Evolutionary conservation across 2,113 vertebrate species (phyloP), one percentile per base, ranked within the genome.

Genomic region (Myanophis thanlyinensis): DNA sequence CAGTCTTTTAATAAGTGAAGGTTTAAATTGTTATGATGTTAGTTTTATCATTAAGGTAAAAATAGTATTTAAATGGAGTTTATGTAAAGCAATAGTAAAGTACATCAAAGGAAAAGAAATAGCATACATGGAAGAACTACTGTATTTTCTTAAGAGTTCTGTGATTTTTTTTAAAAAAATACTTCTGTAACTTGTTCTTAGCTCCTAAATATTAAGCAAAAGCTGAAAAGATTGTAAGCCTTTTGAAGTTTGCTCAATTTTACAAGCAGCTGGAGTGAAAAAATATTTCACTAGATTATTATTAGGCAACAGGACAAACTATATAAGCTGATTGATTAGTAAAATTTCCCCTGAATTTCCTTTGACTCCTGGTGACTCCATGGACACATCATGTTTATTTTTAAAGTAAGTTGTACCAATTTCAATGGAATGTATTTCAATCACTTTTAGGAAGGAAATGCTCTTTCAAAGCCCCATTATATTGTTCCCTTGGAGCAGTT

Each of bases 51-150:
- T 56, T 51, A 89, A 92, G 22, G 8, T 88, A 62, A 87, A 53
- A 44, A n/a, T 23, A 54, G 15, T 47, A 88, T 47, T 44, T 18
- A 22, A 89, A 7, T 47, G 35, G 35, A 25, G 44, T 47, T 84
- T 13, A 59, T 48, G 3, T 47, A 44, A 94, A 95, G n/a, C 46
- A 48, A 12, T 89, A 92, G 93, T 35, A 49, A 94, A 22, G 35
- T 49, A n/a, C 40, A 7, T 94, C 35, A 20, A 13, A 48, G 9
- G 90, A 3, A 87, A 30, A 11, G 56, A 90, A 93, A 52, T 89
- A 87, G 80, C 85, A 35, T 40, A 40, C 49, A 90, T 89, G 49
- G 93, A 49, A 93, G 93, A 92, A 93, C 94, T 89, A 92, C 94
- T 84, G 47, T 87, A 44, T 88, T 13, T 15, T 85, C 40, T 89